Evolutionary conservation across 1,140 invertebrate species (phyloP).

Genomic region (Megalopta genalis): DNA sequence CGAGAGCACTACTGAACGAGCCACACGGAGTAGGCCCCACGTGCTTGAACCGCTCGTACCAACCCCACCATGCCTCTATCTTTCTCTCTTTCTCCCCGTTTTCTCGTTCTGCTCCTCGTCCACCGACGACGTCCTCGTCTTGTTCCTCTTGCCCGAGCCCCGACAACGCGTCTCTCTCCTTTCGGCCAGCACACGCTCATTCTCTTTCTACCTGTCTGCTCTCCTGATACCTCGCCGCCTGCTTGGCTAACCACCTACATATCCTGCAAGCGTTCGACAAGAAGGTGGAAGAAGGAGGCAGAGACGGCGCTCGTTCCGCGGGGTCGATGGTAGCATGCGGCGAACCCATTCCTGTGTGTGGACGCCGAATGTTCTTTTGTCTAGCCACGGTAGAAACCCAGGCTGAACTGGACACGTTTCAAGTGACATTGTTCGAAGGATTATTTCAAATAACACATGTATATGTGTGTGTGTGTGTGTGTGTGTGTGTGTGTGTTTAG

Average conservation of each 20-base stretch:
- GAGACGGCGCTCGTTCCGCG: not conserved
- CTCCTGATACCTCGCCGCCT: conserved; percentile 54
- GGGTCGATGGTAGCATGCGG: no score
- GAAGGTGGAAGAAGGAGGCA: not conserved
- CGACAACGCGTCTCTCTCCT: conserved; percentile 40
- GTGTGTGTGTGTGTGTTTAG: no score
- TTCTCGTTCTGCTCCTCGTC: conserved; percentile 43
- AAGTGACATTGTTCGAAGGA: no score
- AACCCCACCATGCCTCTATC: conserved; percentile 68
- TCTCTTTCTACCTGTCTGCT: conserved; percentile 53
- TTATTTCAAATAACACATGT: no score
- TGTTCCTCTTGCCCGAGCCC: conserved; percentile 45
- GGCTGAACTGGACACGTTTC: no score
- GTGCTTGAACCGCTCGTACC: conserved; percentile 71
- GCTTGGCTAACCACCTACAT: conserved; percentile 61
- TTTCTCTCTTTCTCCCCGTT: conserved; percentile 54
- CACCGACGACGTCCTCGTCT: conserved; percentile 36
- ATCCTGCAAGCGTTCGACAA: conserved; percentile 53
- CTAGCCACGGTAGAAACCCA: no score
- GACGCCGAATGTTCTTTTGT: no score
- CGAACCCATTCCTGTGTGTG: no score
- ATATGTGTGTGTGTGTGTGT: no score
- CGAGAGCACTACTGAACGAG: conserved; percentile 75
- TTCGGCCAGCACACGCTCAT: conserved; percentile 29
- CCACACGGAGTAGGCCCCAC: conserved; percentile 71